These are phyloP conservation scores for Heliconius sara DNA, from an alignment of 2,888 invertebrate genomes.

Conservation along the genomic window DNA sequence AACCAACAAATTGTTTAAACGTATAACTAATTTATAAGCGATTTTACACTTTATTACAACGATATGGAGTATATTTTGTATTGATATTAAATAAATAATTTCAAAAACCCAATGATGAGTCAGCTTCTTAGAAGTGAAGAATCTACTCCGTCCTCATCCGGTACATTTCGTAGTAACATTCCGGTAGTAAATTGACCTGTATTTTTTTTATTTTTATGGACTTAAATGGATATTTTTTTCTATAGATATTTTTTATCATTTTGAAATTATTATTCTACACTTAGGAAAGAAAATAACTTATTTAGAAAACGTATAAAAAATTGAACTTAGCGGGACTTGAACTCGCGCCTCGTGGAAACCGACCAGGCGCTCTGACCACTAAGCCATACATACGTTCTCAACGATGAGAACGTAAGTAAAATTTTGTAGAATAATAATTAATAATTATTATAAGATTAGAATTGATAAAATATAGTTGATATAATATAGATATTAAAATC, in stretches of 20 bases:
- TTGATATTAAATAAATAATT: background rate
- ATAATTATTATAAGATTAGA: background rate
- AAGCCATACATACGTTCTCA: no score
- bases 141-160: conserved; percentile 61
- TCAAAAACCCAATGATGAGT: conserved; percentile 52
- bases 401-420: no score
- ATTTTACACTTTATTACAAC: background rate
- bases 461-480: background rate
- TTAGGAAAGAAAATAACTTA: no score
- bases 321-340: no score
- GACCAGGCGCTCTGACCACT: no score
- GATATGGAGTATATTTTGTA: background rate
- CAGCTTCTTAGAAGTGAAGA: conserved; percentile 62
- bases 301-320: no score
- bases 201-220: background rate
- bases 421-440: background rate
- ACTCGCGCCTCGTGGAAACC: no score
- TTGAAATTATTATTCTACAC: no score
- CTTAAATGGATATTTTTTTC: background rate
- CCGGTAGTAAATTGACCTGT: conserved; percentile 27
- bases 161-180: conserved; percentile 54
- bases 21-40: background rate
- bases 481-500: background rate
- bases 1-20: conserved; percentile 28
- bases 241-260: no score